Base-by-base conservation (phyloP, 2,113 vertebrate species). In the Otocyon megalotis region DNA sequence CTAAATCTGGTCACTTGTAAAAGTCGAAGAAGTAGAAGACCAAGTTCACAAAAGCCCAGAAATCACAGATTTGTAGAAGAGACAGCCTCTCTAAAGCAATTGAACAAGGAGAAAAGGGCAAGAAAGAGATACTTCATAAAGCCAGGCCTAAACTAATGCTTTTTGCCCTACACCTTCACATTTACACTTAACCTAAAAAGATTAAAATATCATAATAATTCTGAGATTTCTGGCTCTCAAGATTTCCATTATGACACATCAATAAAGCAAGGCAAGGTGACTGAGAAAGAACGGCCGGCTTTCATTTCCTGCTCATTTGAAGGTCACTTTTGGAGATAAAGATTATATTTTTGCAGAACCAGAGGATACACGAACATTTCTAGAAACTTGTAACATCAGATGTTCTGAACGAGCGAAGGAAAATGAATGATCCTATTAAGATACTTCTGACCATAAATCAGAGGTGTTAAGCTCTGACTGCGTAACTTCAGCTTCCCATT, bases 401-500 rank as follows among this genome's bases (percentile, higher is more conserved):
- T 98, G 98, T 98, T 98, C 97, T 79, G 97, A 98, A 97, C 32
- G 74, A 97, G 97, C 67, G 4, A 90, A 97, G 95, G 98, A 98
- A 98, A 98, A 98, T 98, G 98, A 98, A 98, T 98, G 98, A 98
- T 98, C 98, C 97, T 97, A 98, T 98, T 98, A 98, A 98, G 98
- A 98, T 98, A 97, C 98, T 98, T 97, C 98, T 98, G 97, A 97
- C 98, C 98, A 98, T 98, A 98, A 98, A 98, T 98, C 98, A 98
- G 98, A 97, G 95, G 97, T 97, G 98, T 95, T 97, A 97, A 96
- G 98, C 98, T 95, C 97, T 97, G 98, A 98, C 98, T 98, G 96
- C 97, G 95, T 97, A 97, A 97, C 96, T 98, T 97, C 96, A 93
- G 94, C 82, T 98, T 98, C 87, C 97, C 97, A 85, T 91, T 98